Evolutionary conservation across 2,797 vertebrate genomes (phyloP).

Genomic region (Eidolon dupreanum): DNA sequence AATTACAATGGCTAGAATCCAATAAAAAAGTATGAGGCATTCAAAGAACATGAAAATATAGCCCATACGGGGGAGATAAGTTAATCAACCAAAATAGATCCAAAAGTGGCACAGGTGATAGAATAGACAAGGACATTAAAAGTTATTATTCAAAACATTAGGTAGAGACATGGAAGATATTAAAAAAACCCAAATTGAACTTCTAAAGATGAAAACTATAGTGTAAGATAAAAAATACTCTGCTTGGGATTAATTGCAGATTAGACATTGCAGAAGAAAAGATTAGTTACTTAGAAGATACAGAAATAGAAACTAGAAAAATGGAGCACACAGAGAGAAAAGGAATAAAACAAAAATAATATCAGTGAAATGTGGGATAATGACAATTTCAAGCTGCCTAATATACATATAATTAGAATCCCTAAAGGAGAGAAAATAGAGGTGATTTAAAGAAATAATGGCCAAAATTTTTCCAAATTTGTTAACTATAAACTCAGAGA

Average conservation of each 20-base stretch:
- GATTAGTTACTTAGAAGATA: not conserved
- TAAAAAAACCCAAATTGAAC: not conserved
- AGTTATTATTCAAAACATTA: not conserved
- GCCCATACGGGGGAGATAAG: not conserved
- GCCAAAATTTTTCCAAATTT: not conserved
- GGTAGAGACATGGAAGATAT: not conserved
- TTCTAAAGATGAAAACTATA: not conserved
- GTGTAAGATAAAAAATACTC: not conserved
- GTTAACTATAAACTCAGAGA: not conserved
- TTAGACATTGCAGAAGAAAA: constrained; percentile 14
- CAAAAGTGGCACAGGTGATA: not conserved
- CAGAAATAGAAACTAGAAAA: not conserved
- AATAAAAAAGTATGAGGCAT: not conserved
- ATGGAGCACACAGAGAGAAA: not conserved
- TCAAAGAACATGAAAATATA: not conserved
- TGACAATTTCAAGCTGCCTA: not conserved
- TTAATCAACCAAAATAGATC: not conserved
- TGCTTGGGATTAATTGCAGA: not conserved
- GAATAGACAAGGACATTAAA: not conserved
- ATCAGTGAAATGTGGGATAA: not conserved
- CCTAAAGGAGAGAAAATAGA: not conserved
- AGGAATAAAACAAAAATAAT: not conserved
- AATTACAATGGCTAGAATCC: not conserved
- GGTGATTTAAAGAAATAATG: not conserved
- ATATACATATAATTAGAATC: not conserved